Percentiles rank a stretch among this genome's conserved stretches.
These are phyloP conservation scores for Mamestra brassicae DNA, from an alignment of 2,888 invertebrate genomes.

Conservation along the genomic window DNA sequence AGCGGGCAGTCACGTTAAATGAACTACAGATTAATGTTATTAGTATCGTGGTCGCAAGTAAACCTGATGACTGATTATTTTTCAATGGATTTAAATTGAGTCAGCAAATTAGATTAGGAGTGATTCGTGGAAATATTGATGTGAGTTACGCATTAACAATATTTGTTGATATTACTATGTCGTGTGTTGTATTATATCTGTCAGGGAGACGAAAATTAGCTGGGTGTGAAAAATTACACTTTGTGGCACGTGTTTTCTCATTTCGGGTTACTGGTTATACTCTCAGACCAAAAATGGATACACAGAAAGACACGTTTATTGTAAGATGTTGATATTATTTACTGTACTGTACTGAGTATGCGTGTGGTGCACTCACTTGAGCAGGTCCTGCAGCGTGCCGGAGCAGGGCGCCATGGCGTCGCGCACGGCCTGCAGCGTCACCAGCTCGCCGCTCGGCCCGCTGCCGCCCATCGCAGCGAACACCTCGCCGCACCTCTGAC, in stretches of 20 bases:
- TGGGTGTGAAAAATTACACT: background rate
- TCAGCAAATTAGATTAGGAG: conserved; percentile 17
- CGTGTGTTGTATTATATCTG: conserved; percentile 3
- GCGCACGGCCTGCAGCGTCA: conserved; percentile 85
- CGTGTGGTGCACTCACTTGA: conserved; percentile 74
- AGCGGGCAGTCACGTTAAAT: background rate
- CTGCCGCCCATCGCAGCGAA: conserved; percentile 88
- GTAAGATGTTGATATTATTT: too few relatives aligned
- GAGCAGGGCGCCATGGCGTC: conserved; percentile 86
- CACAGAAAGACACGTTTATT: too few relatives aligned
- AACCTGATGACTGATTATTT: conserved; percentile 7
- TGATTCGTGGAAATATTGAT: conserved; percentile 19
- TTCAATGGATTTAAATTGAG: conserved; percentile 2
- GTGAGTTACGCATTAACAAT: background rate
- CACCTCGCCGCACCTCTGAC: conserved; percentile 86
- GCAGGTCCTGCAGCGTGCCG: conserved; percentile 82
- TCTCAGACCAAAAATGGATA: background rate
- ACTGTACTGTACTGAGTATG: too few relatives aligned
- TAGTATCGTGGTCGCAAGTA: background rate
- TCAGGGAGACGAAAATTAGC: background rate
- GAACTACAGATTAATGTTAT: conserved; percentile 5
- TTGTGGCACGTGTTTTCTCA: too few relatives aligned
- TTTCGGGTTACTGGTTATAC: background rate
- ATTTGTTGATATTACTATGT: conserved; percentile 16
- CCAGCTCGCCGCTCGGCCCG: conserved; percentile 76